A percentile compares a stretch with the other conserved stretches of the same genome.
Conservation (phyloP, 2,113 vertebrate species). For the Aspiorhynchus laticeps region DNA sequence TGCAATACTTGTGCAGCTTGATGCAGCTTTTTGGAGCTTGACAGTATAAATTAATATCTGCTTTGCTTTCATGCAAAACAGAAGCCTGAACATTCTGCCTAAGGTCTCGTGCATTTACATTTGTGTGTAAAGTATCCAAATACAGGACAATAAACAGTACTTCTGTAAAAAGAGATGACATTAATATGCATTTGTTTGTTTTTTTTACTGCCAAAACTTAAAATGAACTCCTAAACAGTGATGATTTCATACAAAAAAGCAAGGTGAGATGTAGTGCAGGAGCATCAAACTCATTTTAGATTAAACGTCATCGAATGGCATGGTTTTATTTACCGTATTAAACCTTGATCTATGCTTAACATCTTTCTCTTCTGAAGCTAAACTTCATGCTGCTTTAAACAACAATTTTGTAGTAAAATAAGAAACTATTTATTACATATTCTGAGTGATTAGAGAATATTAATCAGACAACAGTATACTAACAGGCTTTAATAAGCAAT, state of each 20-base stretch:
- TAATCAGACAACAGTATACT: not conserved
- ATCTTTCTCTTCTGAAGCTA: not conserved
- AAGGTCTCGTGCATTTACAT: not conserved
- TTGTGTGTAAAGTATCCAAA: not conserved
- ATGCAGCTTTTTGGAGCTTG: not conserved
- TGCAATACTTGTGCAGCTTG: not conserved
- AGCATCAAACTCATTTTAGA: not conserved
- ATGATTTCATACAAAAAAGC: not conserved
- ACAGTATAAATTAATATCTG: not conserved
- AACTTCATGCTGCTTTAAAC: not conserved
- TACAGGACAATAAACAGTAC: not conserved
- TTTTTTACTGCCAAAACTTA: not conserved
- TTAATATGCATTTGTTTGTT: not conserved
- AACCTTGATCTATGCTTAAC: not conserved
- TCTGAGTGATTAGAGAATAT: not conserved
- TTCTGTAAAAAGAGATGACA: not conserved
- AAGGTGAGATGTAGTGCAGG: not conserved
- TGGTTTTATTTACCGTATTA: not conserved
- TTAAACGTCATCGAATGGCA: not conserved
- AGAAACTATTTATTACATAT: not conserved
- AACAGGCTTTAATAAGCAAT: not conserved
- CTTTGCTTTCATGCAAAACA: not conserved
- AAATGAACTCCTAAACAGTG: not conserved
- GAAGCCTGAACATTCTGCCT: not conserved
- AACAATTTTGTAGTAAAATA: not conserved